phyloP scores from a whole-genome alignment of 2,113 vertebrate genomes.

The Limanda limanda region DNA sequence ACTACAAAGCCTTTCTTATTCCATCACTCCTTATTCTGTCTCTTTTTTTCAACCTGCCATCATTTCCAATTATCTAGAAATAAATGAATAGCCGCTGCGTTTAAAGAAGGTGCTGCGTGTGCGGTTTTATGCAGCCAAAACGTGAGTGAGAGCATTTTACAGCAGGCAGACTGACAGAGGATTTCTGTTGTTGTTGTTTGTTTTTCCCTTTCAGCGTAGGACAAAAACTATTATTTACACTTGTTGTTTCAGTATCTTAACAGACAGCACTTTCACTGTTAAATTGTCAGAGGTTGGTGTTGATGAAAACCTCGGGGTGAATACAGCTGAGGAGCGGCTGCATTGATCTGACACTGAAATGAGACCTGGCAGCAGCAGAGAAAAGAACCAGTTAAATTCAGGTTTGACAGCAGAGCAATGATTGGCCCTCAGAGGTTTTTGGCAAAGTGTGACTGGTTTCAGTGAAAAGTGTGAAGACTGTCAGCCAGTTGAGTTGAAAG shows the following conservation, averaged over 20 bases:
- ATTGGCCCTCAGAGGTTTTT: not conserved
- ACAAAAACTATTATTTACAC: not conserved
- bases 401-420: constrained; percentile 11
- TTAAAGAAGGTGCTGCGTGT: constrained; percentile 63
- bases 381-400: not conserved
- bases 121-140: constrained; percentile 52
- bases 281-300: not conserved
- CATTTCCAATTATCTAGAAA: constrained; percentile 74
- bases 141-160: constrained; percentile 19
- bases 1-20: constrained; percentile 71
- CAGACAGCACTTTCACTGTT: not conserved
- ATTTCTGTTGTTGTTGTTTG: not conserved
- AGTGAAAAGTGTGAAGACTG: not conserved
- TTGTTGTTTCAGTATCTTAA: not conserved
- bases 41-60: constrained; percentile 57
- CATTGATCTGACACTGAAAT: not conserved
- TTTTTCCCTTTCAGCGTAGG: not conserved
- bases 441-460: not conserved
- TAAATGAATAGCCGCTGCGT: constrained; percentile 63
- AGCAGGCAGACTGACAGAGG: constrained; percentile 1
- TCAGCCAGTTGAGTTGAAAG: not conserved
- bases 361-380: constrained; percentile 20
- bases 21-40: constrained; percentile 50
- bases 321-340: not conserved
- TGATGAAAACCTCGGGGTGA: not conserved